Evolutionary conservation across 2,888 invertebrate genomes (phyloP).

Genomic region (Molorchus minor): DNA sequence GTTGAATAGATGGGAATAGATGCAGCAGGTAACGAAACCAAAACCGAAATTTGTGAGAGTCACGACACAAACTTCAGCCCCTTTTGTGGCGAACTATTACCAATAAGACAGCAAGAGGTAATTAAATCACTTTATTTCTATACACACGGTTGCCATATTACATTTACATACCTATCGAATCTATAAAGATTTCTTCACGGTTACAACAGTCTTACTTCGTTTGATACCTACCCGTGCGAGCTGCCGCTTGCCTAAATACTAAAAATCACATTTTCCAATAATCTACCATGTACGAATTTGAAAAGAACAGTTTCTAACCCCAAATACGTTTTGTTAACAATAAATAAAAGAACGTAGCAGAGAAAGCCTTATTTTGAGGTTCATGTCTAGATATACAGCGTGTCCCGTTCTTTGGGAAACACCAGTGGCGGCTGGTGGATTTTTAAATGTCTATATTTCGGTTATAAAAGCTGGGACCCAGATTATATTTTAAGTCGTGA

Average conservation of each 20-base stretch:
- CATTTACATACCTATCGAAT: slow-evolving; percentile 38
- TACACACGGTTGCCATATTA: slow-evolving; percentile 41
- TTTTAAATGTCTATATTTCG: too few species aligned
- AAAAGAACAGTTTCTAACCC: neutral
- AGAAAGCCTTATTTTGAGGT: too few species aligned
- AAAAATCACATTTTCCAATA: slow-evolving; percentile 29
- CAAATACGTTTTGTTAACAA: neutral
- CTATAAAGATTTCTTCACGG: slow-evolving; percentile 34
- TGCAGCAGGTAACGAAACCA: too few species aligned
- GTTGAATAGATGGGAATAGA: too few species aligned
- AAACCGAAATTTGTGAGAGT: too few species aligned
- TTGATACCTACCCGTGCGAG: slow-evolving; percentile 33
- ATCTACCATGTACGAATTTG: slow-evolving; percentile 13
- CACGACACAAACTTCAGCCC: too few species aligned
- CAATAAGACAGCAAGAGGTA: slow-evolving; percentile 19
- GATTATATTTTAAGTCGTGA: too few species aligned
- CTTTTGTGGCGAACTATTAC: neutral
- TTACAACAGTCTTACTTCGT: slow-evolving; percentile 45
- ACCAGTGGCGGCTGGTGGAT: too few species aligned
- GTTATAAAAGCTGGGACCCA: too few species aligned
- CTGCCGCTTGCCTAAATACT: slow-evolving; percentile 27
- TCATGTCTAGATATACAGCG: too few species aligned
- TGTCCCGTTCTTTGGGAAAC: too few species aligned
- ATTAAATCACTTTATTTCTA: slow-evolving; percentile 44
- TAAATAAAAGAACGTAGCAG: neutral